Percentiles rank a stretch among this genome's conserved stretches.
Evolutionary conservation across 1,140 invertebrate genomes (phyloP).

Genomic region (Potamilus streckersoni): DNA sequence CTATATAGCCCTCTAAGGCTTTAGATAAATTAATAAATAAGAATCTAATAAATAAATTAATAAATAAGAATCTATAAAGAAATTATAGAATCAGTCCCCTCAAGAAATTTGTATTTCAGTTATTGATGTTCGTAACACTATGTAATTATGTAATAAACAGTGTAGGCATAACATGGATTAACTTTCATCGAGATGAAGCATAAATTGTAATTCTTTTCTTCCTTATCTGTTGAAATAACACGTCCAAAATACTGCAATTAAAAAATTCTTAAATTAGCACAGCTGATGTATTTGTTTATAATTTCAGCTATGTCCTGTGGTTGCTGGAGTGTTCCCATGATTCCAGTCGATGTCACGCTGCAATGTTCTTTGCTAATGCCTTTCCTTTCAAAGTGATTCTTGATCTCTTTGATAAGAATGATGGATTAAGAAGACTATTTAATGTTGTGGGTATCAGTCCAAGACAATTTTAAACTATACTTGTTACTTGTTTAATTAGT

Average conservation of each 20-base stretch:
- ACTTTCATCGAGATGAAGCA: too few species aligned
- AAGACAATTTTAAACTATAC: background rate
- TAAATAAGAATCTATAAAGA: too few species aligned
- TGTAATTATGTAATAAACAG: too few species aligned
- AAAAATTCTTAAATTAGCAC: background rate
- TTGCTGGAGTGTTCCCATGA: conserved; percentile 95
- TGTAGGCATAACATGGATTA: too few species aligned
- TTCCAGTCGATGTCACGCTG: conserved; percentile 94
- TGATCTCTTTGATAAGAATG: conserved; percentile 91
- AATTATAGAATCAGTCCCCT: too few species aligned
- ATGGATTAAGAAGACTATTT: conserved; percentile 91
- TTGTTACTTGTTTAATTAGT: too few species aligned
- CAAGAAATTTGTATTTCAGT: too few species aligned
- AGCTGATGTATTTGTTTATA: conserved; percentile 8
- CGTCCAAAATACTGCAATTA: background rate
- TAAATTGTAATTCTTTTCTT: background rate
- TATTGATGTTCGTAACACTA: too few species aligned
- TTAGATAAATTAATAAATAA: too few species aligned
- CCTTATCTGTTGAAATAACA: background rate
- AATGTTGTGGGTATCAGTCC: conserved; percentile 79
- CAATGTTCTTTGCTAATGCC: conserved; percentile 96
- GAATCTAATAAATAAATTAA: too few species aligned
- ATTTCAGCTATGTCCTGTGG: conserved; percentile 88
- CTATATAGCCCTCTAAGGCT: too few species aligned
- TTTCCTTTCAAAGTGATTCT: conserved; percentile 93